phyloP scores from a whole-genome alignment of 2,888 invertebrate species.

The Eubasilissa splendida region DNA sequence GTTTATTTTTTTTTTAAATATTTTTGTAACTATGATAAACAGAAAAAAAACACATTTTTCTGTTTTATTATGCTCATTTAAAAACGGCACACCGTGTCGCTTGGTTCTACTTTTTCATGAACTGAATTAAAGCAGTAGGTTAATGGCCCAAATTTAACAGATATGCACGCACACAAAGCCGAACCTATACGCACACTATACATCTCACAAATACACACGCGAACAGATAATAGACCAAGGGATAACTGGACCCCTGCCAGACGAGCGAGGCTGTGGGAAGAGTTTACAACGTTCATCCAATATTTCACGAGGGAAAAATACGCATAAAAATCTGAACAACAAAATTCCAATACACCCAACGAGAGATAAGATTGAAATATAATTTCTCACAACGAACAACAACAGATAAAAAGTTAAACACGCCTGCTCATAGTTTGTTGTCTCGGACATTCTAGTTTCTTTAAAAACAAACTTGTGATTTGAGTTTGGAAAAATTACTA shows the following conservation, averaged over 20 bases:
- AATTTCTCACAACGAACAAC: slow-evolving; percentile 19
- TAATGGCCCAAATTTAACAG: slow-evolving; percentile 11
- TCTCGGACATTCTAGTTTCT: neutral
- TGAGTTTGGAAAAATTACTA: no score
- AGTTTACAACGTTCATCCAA: slow-evolving; percentile 41
- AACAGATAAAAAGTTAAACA: slow-evolving; percentile 31
- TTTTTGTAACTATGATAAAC: no score
- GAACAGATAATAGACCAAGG: slow-evolving; percentile 5
- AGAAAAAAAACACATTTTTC: no score
- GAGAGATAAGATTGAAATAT: slow-evolving; percentile 43
- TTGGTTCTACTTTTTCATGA: neutral
- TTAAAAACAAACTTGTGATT: no score
- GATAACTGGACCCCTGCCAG: slow-evolving; percentile 39
- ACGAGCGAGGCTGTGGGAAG: slow-evolving; percentile 27
- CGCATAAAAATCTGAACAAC: slow-evolving; percentile 42
- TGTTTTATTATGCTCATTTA: no score
- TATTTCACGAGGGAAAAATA: slow-evolving; percentile 43
- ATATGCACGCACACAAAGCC: neutral
- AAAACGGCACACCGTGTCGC: neutral
- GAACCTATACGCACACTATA: neutral
- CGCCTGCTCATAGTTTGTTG: neutral
- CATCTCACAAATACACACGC: slow-evolving; percentile 17
- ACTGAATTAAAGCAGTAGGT: slow-evolving; percentile 7
- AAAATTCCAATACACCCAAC: slow-evolving; percentile 38
- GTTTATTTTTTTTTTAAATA: no score